Conservation (phyloP, 2,797 vertebrate genomes). For the Anisognathus igniventris region DNA sequence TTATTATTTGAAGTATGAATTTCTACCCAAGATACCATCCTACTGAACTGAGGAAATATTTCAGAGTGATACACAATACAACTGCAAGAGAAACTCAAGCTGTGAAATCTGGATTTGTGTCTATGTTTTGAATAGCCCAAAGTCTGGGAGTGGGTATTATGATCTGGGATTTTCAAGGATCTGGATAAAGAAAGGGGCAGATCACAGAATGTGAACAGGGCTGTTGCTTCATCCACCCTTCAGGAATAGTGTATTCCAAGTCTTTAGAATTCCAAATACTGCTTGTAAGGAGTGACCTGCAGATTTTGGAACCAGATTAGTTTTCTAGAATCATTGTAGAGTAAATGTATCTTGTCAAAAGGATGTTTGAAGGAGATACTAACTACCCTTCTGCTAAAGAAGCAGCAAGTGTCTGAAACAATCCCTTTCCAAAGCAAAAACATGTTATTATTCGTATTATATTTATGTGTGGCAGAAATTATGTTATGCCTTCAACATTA, state of each 20-base stretch:
- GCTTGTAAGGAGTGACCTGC: not conserved
- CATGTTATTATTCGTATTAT: not conserved
- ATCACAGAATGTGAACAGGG: not conserved
- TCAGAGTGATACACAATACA: not conserved
- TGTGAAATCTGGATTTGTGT: not conserved
- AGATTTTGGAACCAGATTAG: not conserved
- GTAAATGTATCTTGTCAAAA: not conserved
- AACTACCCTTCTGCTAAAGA: slow-evolving; percentile 1
- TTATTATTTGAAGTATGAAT: not conserved
- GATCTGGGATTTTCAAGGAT: not conserved
- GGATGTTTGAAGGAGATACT: not conserved
- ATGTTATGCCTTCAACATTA: not conserved
- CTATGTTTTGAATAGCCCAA: not conserved
- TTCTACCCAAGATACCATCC: not conserved
- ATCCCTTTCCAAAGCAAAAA: not conserved
- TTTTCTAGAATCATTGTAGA: slow-evolving; percentile 21
- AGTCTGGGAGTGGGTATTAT: accelerated
- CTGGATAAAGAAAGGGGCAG: not conserved
- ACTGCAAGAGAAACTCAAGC: not conserved
- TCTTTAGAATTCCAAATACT: not conserved
- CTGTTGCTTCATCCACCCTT: not conserved
- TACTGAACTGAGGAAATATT: not conserved
- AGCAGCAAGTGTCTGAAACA: not conserved
- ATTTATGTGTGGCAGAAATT: slow-evolving; percentile 20
- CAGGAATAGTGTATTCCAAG: not conserved